Base-by-base conservation (phyloP, 1,140 invertebrate species). In the Bombus polaris region DNA sequence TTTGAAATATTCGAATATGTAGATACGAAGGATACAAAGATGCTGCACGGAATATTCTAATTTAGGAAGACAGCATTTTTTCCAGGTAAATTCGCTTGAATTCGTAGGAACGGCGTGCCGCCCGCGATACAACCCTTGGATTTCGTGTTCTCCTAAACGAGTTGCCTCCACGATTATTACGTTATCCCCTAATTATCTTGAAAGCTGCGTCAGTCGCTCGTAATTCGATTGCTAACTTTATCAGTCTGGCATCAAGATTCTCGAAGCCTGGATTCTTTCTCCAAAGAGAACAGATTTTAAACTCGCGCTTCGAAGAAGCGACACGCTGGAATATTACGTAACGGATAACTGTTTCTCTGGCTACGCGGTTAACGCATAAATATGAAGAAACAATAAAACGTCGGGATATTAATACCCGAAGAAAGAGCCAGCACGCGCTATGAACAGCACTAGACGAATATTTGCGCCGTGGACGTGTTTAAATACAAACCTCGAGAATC, bases 161-260 rank as follows among this genome's bases (percentile, higher is more conserved):
- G 15, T 83, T 77, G 28, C n/a, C 47, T 68, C 28, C 8, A 28
- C 47, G 74, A 70, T 78, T 71, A 78, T 78, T 42, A 42, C 47
- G n/a, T 78, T 59, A 83, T n/a, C 28, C 57, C 59, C 10, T 70
- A 83, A 77, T 68, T 66, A 44, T 75, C 57, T 74, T 28, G 53
- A n/a, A 42, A 75, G 57, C 42, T 37, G 32, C 81, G 47, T 53
- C 39, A 32, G 32, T 22, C 28, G 39, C 32, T 35, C n/a, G n/a
- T 76, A 66, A 83, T 75, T 75, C 22, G 22, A 74, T 82, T 22
- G 1, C 8, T 32, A 75, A 82, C 53, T 74, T 75, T 66, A 47
- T 82, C 80, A 72, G 70, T 6, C 44, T 25, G 8, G 37, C 12
- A 28, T 39, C 39, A 35, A 42, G 42, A 32, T 1, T 25, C 65